phyloP scores from a whole-genome alignment of 2,113 vertebrate species.

The Hyla sarda region DNA sequence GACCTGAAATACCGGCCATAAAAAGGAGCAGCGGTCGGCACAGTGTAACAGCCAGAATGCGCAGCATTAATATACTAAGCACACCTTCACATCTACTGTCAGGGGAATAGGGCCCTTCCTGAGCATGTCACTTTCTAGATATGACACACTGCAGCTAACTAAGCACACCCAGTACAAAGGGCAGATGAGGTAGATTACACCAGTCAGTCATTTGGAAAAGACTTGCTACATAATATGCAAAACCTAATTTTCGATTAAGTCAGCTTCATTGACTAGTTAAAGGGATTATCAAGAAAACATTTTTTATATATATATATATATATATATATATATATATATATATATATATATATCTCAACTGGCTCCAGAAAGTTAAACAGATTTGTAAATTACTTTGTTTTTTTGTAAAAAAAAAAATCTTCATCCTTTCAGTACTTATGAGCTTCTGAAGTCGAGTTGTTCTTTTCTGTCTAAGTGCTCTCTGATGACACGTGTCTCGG shows the following conservation, averaged over 20 bases:
- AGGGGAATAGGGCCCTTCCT: constrained; percentile 8
- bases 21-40: neutral
- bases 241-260: neutral
- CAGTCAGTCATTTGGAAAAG: neutral
- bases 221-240: neutral
- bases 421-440: too few species aligned
- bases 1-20: constrained; percentile 17
- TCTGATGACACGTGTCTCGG: too few species aligned
- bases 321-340: too few species aligned
- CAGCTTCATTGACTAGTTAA: too few species aligned
- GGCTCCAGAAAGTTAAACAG: too few species aligned
- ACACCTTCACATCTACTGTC: constrained; percentile 6
- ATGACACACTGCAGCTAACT: neutral
- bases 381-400: too few species aligned
- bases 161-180: constrained; percentile 32
- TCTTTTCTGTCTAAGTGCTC: too few species aligned
- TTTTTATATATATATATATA: too few species aligned
- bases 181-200: neutral
- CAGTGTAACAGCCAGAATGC: neutral
- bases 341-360: too few species aligned
- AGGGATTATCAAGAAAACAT: too few species aligned
- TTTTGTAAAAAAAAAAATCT: too few species aligned
- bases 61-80: neutral
- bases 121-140: constrained; percentile 20
- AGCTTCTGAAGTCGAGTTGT: too few species aligned